phyloP scores from a whole-genome alignment of 2,113 vertebrate genomes.

The Leuciscus idus region DNA sequence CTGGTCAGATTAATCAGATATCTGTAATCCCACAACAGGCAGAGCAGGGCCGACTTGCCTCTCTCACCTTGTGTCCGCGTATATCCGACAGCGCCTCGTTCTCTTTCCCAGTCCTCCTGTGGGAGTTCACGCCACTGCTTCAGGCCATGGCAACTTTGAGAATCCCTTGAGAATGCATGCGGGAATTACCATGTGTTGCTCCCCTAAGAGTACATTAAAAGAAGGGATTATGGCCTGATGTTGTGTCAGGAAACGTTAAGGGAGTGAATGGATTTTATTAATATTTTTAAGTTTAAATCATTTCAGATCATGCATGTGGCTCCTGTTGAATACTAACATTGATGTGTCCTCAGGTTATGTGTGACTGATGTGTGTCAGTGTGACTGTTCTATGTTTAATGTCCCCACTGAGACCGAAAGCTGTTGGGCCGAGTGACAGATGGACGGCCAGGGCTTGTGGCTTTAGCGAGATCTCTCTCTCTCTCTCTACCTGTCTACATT shows the following conservation, averaged over 20 bases:
- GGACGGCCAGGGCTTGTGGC: conserved; percentile 42
- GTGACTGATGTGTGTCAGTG: conserved; percentile 31
- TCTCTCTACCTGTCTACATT: conserved; percentile 55
- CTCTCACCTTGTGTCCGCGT: conserved; percentile 15
- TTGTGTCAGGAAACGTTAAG: conserved; percentile 27
- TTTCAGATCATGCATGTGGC: not conserved
- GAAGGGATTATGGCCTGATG: conserved; percentile 36
- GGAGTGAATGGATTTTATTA: not conserved
- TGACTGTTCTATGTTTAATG: conserved; percentile 29
- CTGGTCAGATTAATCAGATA: conserved; percentile 83
- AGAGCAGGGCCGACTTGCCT: conserved; percentile 44
- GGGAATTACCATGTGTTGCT: conserved; percentile 45
- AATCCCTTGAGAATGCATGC: conserved; percentile 44
- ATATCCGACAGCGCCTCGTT: conserved; percentile 15
- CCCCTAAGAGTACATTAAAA: conserved; percentile 47
- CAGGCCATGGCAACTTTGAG: conserved; percentile 43
- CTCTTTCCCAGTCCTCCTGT: conserved; percentile 6
- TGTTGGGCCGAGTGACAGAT: conserved; percentile 52
- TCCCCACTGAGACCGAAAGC: conserved; percentile 25
- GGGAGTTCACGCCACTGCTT: not conserved
- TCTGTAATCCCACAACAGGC: conserved; percentile 76
- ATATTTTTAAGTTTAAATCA: not conserved
- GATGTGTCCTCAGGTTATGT: not conserved
- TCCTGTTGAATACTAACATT: not conserved
- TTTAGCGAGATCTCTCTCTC: conserved; percentile 53